A percentile compares a stretch with the other conserved stretches of the same genome.
Conservation (phyloP, 2,113 vertebrate species). For the human (Homo sapiens) region DNA sequence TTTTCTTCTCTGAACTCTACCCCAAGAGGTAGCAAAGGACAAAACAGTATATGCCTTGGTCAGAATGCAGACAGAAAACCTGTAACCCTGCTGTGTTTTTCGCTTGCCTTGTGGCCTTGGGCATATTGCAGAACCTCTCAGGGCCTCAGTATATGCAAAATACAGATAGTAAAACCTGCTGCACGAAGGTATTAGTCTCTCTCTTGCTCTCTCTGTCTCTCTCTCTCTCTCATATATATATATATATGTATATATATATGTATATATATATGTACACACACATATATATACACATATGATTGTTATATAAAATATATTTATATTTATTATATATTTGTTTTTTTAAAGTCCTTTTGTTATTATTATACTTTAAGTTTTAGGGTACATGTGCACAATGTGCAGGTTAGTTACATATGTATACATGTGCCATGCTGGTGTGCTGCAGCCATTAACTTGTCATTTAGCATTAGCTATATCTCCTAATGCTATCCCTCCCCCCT, state of each 20-base stretch:
- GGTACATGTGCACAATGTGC: too few species aligned
- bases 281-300: too few species aligned
- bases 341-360: too few species aligned
- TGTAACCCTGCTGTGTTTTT: not conserved
- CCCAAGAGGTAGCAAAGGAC: not conserved
- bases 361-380: too few species aligned
- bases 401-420: too few species aligned
- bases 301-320: not conserved
- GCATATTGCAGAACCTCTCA: not conserved
- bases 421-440: too few species aligned
- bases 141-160: not conserved
- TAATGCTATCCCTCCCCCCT: too few species aligned
- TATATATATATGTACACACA: too few species aligned
- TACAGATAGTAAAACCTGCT: not conserved
- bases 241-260: not conserved
- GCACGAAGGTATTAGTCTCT: not conserved
- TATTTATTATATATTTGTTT: not conserved
- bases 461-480: too few species aligned
- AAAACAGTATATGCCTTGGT: rapidly evolving
- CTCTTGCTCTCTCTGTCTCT: not conserved
- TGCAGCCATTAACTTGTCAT: too few species aligned
- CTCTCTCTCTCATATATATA: too few species aligned
- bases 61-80: not conserved
- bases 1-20: too few species aligned
- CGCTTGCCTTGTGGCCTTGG: not conserved